Percentiles rank a stretch among this genome's conserved stretches.
Evolutionary conservation across 2,113 vertebrate genomes (phyloP).

Genomic region (Heterotis niloticus): DNA sequence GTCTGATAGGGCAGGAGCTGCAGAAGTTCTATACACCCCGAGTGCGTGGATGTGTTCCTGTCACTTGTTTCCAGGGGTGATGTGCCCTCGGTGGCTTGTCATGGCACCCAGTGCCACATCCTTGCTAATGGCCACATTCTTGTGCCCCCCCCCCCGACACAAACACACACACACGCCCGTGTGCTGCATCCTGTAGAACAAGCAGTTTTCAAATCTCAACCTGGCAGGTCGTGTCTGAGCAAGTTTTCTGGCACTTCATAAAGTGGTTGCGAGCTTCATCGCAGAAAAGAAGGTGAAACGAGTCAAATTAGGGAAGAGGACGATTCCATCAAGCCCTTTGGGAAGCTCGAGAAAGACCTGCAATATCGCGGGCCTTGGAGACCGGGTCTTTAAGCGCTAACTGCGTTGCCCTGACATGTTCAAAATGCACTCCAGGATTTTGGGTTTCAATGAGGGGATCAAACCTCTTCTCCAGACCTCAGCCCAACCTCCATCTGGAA

Average conservation of each 20-base stretch:
- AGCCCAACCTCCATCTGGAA: background rate
- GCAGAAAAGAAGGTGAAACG: too few species aligned
- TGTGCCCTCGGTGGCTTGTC: background rate
- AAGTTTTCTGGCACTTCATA: too few species aligned
- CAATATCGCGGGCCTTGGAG: too few species aligned
- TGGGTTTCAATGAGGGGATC: background rate
- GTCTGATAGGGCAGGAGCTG: background rate
- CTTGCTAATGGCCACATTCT: background rate
- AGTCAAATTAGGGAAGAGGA: too few species aligned
- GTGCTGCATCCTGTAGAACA: background rate
- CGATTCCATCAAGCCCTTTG: too few species aligned
- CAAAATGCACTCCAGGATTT: background rate
- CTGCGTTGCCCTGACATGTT: background rate
- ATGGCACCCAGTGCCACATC: background rate
- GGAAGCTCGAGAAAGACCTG: too few species aligned
- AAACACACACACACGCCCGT: too few species aligned
- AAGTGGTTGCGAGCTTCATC: too few species aligned
- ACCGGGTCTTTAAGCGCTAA: too few species aligned
- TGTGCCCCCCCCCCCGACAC: background rate
- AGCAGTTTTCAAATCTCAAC: background rate
- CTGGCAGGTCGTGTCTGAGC: too few species aligned
- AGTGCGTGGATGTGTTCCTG: background rate
- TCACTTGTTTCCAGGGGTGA: background rate
- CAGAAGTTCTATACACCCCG: background rate
- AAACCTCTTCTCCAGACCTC: background rate